These are phyloP conservation scores for Manduca sexta DNA, from an alignment of 1,140 invertebrate genomes.

Conservation along the genomic window DNA sequence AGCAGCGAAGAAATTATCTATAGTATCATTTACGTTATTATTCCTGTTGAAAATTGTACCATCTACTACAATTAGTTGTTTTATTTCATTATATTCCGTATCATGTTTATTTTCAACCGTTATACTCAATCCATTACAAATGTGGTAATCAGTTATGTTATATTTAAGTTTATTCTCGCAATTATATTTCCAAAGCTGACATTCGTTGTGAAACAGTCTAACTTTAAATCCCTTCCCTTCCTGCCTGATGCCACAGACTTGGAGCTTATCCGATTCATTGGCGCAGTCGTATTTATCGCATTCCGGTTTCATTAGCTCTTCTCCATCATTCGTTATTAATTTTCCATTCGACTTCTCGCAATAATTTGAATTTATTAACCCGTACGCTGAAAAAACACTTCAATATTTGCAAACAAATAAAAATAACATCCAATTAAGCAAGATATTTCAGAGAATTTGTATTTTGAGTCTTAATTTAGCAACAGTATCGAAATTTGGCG, in stretches of 20 bases:
- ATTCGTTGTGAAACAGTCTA: slow-evolving; percentile 37
- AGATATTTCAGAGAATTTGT: too few species aligned
- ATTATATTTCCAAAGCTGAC: slow-evolving; percentile 33
- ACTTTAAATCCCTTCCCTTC: slow-evolving; percentile 38
- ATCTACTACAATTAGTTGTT: slow-evolving; percentile 30
- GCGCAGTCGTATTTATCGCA: slow-evolving; percentile 9
- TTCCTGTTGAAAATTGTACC: slow-evolving; percentile 23
- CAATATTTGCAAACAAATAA: too few species aligned
- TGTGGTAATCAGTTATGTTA: slow-evolving; percentile 31
- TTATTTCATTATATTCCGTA: neutral
- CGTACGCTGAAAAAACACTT: slow-evolving; percentile 35
- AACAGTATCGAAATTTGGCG: too few species aligned
- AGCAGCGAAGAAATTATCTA: slow-evolving; percentile 47
- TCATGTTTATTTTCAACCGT: neutral
- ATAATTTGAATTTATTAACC: slow-evolving; percentile 41
- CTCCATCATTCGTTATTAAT: slow-evolving; percentile 6
- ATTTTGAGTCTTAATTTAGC: too few species aligned
- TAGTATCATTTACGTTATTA: slow-evolving; percentile 43
- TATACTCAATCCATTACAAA: slow-evolving; percentile 26
- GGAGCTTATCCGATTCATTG: slow-evolving; percentile 1
- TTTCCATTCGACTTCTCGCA: slow-evolving; percentile 25
- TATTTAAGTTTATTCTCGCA: slow-evolving; percentile 29
- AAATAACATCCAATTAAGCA: neutral
- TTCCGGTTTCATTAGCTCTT: neutral
- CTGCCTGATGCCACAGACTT: slow-evolving; percentile 38